Base-by-base conservation (phyloP, 2,797 vertebrate genomes). In the Danio tinwini region DNA sequence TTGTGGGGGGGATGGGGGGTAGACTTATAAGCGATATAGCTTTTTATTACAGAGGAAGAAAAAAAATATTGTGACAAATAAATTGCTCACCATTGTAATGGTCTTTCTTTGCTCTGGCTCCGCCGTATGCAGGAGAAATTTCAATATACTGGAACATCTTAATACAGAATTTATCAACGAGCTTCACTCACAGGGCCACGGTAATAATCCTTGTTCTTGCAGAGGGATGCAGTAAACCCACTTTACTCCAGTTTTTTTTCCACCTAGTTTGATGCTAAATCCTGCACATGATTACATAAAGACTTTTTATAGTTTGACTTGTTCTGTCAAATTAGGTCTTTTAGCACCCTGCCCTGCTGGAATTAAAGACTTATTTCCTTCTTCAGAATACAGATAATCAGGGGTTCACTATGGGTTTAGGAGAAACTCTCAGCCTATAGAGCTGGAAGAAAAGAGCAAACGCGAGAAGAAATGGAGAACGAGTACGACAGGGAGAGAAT, bases 261-360 rank as follows among this genome's bases (percentile, higher is more conserved):
- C 12, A 12, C 47, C 86, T 83, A 82, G 83, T 88, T 83, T 78
- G 74, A 79, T 50, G 61, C 84, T 88, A 94, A 93, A 91, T 91
- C 92, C 91, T 84, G 56, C 45, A 72, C 52, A 84, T 90, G 89
- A 93, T 93, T 92, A 93, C 90, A 88, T 87, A 89, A 93, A 91
- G 88, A 88, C 87, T 87, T 90, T 88, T 88, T 88, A 88, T 86
- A 84, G 88, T 88, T 85, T 88, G 86, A 91, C 88, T 89, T 91
- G 91, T 92, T 93, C 91, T 88, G 90, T 91, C 91, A 92, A 93
- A 93, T 93, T 85, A 92, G 89, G 82, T 92, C 80, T 86, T 90
- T 92, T 88, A 92, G 85, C 72, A 88, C 86, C 80, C 75, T 5
- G 78, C 87, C 88, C 88, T 88, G 85, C 83, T 87, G 89, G 88